Conservation (phyloP, 2,888 invertebrate species). For the Rhagonycha fulva region DNA sequence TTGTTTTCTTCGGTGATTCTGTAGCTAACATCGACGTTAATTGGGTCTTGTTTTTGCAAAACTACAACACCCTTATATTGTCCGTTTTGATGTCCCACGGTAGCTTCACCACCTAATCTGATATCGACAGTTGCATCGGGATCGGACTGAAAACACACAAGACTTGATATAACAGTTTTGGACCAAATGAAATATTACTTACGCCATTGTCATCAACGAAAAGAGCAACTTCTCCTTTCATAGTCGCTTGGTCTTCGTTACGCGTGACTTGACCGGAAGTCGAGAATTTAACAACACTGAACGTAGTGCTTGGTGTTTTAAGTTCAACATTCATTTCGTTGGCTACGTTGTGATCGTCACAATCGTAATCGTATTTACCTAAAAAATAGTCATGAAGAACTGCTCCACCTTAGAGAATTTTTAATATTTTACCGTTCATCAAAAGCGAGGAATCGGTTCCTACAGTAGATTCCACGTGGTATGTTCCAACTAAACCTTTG, state of each 20-base stretch:
- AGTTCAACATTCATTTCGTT: slow-evolving; percentile 58
- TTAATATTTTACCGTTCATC: not conserved
- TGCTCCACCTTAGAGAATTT: slow-evolving; percentile 38
- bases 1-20: slow-evolving; percentile 37
- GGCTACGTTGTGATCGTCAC: slow-evolving; percentile 53
- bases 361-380: slow-evolving; percentile 53
- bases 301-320: slow-evolving; percentile 61
- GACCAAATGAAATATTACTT: slow-evolving; percentile 8
- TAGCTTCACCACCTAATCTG: slow-evolving; percentile 66
- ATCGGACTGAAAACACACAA: slow-evolving; percentile 22
- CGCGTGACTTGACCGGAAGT: slow-evolving; percentile 50
- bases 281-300: slow-evolving; percentile 61
- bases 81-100: slow-evolving; percentile 68
- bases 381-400: slow-evolving; percentile 2
- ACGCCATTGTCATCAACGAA: slow-evolving; percentile 42
- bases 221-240: slow-evolving; percentile 37
- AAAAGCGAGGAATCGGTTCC: not conserved
- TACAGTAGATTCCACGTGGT: slow-evolving; percentile 1
- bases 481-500: slow-evolving; percentile 27
- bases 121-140: slow-evolving; percentile 65
- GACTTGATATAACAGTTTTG: not conserved
- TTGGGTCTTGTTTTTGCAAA: slow-evolving; percentile 54
- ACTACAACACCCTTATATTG: slow-evolving; percentile 58
- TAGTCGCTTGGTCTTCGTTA: slow-evolving; percentile 34
- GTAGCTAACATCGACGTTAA: slow-evolving; percentile 51